Base-by-base conservation (phyloP, 2,888 invertebrate genomes). In the Pammene fasciana region DNA sequence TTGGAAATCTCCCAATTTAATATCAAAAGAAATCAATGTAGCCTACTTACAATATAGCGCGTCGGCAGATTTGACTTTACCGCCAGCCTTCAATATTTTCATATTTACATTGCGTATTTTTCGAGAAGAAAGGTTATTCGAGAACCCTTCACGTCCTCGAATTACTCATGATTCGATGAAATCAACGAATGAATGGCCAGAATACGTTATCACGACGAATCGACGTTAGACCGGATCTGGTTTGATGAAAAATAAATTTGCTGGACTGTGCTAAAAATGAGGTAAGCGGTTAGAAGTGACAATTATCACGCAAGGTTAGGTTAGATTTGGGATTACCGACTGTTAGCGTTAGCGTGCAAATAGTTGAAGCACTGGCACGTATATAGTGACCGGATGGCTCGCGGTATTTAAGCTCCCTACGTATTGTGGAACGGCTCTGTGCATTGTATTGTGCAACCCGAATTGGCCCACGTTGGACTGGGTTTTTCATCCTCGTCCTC, bases 131-230 rank as follows among this genome's bases (percentile, higher is more conserved):
- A 55, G 55, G 61, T 67, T 55, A 55, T 48, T 41, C 10, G 61
- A 61, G 67, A 48, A 67, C 61, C 55, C 38, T 61, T 41, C 14
- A 43, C 55, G 11, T 18, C 45, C 48, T 62, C 61, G 26, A 54
- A 46, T 67, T 55, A 67, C 67, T 34, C 26, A 38, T 41, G 67
- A 48, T 56, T 67, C 36, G 61, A 34, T 56, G 41, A 62, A 67
- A 67, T 43, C 57, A 48, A 14, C 41, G 57, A 41, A 50, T 50
- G 52, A 59, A 67, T 59, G 43, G 50, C 57, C 55, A 38, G 57
- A 57, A 55, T 59, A 52, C 26, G 57, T 41, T 48, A 50, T 50
- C 50, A 52, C 14, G 48, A 56, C 36, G 16, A 26, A 48, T 48
- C 61, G 14, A 4, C 13, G 36, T 38, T 48, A 16, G 16, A 11